These are phyloP conservation scores for Nephrotoma flavescens DNA, from an alignment of 2,888 invertebrate genomes.

Conservation along the genomic window DNA sequence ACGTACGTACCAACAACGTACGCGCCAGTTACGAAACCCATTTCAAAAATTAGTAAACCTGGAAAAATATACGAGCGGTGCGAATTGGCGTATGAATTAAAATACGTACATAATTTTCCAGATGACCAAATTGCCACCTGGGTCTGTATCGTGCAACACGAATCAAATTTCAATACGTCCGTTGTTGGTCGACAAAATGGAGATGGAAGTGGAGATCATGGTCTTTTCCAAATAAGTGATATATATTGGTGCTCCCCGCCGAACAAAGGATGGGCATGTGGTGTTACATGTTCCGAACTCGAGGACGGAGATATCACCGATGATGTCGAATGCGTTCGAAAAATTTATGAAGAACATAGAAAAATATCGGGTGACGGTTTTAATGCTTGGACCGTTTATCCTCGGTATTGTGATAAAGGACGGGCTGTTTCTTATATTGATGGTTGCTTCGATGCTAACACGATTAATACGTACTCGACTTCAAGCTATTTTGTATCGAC, in stretches of 20 bases:
- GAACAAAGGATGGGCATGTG: conserved; percentile 42
- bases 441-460: conserved; percentile 15
- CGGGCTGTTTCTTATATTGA: conserved; percentile 8
- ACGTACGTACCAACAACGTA: neutral
- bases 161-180: conserved; percentile 51
- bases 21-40: neutral
- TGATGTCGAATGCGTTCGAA: conserved; percentile 49
- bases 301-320: conserved; percentile 52
- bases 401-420: conserved; percentile 18
- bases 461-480: neutral
- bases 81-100: conserved; percentile 52
- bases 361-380: conserved; percentile 53
- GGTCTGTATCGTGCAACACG: conserved; percentile 60
- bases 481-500: neutral
- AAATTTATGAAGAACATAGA: conserved; percentile 48
- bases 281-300: conserved; percentile 41
- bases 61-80: conserved; percentile 46
- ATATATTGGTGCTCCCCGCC: conserved; percentile 47
- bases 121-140: conserved; percentile 42
- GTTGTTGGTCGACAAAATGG: conserved; percentile 34
- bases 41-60: neutral
- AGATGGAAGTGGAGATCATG: conserved; percentile 40
- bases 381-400: conserved; percentile 31
- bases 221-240: conserved; percentile 57
- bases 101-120: conserved; percentile 37